Conservation (phyloP, 2,113 vertebrate genomes). For the Paracanthobrama guichenoti region DNA sequence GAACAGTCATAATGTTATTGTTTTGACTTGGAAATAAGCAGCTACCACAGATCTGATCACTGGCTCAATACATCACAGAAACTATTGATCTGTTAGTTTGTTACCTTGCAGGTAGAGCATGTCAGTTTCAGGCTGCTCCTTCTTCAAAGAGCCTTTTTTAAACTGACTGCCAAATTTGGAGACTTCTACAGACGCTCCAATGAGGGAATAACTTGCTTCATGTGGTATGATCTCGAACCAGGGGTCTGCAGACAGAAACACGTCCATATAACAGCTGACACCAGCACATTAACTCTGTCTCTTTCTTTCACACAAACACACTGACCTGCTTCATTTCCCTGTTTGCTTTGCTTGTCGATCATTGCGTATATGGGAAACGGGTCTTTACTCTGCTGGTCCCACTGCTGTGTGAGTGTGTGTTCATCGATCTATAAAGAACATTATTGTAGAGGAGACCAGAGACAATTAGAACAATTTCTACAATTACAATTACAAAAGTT, state of each 20-base stretch:
- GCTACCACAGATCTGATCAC: neutral
- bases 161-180: slow-evolving; percentile 17
- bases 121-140: slow-evolving; percentile 25
- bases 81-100: neutral
- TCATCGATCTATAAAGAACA: slow-evolving; percentile 27
- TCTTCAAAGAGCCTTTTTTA: neutral
- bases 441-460: neutral
- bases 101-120: slow-evolving; percentile 54
- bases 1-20: neutral
- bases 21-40: neutral
- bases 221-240: slow-evolving; percentile 51
- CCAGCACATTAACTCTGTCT: neutral
- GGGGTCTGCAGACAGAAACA: neutral
- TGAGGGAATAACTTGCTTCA: slow-evolving; percentile 46
- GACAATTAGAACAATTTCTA: too few species aligned
- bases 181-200: slow-evolving; percentile 39
- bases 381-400: neutral
- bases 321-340: neutral
- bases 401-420: neutral
- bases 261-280: neutral
- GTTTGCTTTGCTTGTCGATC: neutral
- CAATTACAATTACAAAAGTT: too few species aligned
- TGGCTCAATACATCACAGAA: neutral
- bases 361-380: slow-evolving; percentile 41
- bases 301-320: neutral